phyloP scores from a whole-genome alignment of 2,113 vertebrate species.

The Perccottus glenii region DNA sequence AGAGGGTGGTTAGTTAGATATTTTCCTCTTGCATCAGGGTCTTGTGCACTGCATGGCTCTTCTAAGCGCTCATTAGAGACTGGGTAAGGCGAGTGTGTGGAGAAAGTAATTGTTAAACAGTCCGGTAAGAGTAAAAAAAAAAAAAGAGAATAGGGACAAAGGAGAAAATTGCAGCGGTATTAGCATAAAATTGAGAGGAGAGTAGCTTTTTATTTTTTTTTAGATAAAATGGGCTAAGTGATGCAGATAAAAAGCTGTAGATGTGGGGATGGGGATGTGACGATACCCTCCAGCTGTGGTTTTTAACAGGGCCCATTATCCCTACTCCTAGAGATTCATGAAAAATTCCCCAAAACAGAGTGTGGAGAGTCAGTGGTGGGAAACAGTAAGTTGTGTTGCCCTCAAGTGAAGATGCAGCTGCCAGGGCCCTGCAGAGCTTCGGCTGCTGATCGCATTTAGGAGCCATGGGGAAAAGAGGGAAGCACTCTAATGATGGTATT shows the following conservation, averaged over 20 bases:
- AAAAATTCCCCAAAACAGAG: slow-evolving; percentile 51
- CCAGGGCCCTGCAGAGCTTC: slow-evolving; percentile 50
- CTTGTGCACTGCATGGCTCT: slow-evolving; percentile 39
- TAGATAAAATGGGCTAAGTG: not conserved
- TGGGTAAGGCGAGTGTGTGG: slow-evolving; percentile 23
- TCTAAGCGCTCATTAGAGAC: slow-evolving; percentile 62
- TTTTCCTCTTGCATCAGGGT: slow-evolving; percentile 54
- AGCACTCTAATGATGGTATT: slow-evolving; percentile 55
- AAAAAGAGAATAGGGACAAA: slow-evolving; percentile 13
- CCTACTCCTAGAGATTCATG: slow-evolving; percentile 38
- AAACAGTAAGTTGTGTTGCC: slow-evolving; percentile 51
- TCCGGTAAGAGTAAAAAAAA: slow-evolving; percentile 16
- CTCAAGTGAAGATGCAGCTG: slow-evolving; percentile 55
- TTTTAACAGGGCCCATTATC: slow-evolving; percentile 68
- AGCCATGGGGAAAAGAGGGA: slow-evolving; percentile 33
- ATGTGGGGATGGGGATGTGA: slow-evolving; percentile 35
- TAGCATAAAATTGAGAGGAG: slow-evolving; percentile 6
- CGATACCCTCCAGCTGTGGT: slow-evolving; percentile 57
- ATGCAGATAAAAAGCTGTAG: slow-evolving; percentile 35
- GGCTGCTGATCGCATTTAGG: slow-evolving; percentile 35
- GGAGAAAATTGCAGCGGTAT: not conserved
- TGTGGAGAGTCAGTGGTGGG: slow-evolving; percentile 54
- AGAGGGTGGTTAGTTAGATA: slow-evolving; percentile 56
- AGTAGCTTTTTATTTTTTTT: not conserved
- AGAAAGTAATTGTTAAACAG: slow-evolving; percentile 35